Percentiles rank a stretch among this genome's conserved stretches.
Evolutionary conservation across 2,113 vertebrate species (phyloP).

Genomic region (Gadus chalcogrammus): DNA sequence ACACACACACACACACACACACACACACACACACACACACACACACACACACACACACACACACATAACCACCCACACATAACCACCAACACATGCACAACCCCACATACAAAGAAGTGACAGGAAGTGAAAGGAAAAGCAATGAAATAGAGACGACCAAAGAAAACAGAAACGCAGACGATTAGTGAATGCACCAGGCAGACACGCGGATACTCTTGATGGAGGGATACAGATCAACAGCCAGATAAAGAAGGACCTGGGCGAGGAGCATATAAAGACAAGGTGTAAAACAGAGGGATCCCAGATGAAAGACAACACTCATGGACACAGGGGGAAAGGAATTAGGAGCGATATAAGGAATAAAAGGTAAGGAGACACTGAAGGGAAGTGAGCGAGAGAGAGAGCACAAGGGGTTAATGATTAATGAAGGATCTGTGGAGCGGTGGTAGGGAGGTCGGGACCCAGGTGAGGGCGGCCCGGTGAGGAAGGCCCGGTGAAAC

Average conservation of each 20-base stretch:
- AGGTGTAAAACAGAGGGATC: constrained; percentile 23
- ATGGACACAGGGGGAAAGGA: neutral
- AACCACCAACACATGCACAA: neutral
- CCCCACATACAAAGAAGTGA: constrained; percentile 6
- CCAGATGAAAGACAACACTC: constrained; percentile 12
- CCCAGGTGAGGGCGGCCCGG: constrained; percentile 36
- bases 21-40: neutral
- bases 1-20: neutral
- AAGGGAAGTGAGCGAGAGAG: constrained; percentile 23
- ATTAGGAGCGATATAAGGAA: neutral
- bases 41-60: neutral
- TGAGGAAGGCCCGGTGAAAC: constrained; percentile 45
- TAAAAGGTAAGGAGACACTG: constrained; percentile 7
- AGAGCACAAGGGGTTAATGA: constrained; percentile 58
- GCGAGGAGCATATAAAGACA: constrained; percentile 31
- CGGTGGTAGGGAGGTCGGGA: constrained; percentile 51
- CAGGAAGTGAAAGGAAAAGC: too few relatives aligned
- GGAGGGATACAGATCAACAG: constrained; percentile 35
- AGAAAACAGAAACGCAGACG: too few relatives aligned
- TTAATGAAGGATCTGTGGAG: constrained; percentile 58
- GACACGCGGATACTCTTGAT: too few relatives aligned
- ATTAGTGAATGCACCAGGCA: too few relatives aligned
- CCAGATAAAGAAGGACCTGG: constrained; percentile 35
- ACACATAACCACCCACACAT: neutral
- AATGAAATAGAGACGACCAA: too few relatives aligned